Evolutionary conservation across 2,797 vertebrate species (phyloP), one percentile per base, ranked within the genome.

Genomic region (Parauchenoglanis punctatus): DNA sequence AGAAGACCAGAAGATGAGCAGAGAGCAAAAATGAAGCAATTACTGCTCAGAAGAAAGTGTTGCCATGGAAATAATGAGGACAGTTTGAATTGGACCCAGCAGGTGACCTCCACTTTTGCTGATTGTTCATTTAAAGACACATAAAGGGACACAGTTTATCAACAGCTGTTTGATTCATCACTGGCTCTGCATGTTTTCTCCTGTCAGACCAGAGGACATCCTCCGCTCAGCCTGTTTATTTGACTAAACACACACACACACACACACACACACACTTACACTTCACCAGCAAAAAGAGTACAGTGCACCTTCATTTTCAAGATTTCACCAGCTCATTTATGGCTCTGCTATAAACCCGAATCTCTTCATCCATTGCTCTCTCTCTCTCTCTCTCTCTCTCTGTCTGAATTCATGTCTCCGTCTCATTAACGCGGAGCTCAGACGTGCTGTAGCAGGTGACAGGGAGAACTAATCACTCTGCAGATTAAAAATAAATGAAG

Each of bases 361-460:
- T 65, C 80, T 82, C 77, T 81, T 81, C 80, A 63, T 81, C 23
- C n/a, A n/a, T 4, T 35, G n/a, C 23, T 81, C 15, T 54, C n/a
- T 54, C 40, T 40, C 13, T 46, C 5, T 87, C 2, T 65, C 40
- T 59, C 15, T 82, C 46, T 85, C 85, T 65, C 67, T 83, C 63
- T 89, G 18, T 67, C 70, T 80, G 73, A 89, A 83, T 83, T 58
- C 73, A 88, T 84, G 86, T 85, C 78, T 83, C 56, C 83, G 95
- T 95, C 95, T 96, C 96, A 96, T 97, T 96, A 97, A 96, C 96
- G 94, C 93, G 92, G 92, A 91, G 95, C 95, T 96, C 95, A 95
- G 96, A 96, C 94, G 96, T 96, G 94, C 96, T 96, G 96, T 96
- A 96, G 96, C 96, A 96, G 96, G 97, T 97, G 97, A 91, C 90